Evolutionary conservation across 2,797 vertebrate genomes (phyloP).

Genomic region (Tamandua tetradactyla): DNA sequence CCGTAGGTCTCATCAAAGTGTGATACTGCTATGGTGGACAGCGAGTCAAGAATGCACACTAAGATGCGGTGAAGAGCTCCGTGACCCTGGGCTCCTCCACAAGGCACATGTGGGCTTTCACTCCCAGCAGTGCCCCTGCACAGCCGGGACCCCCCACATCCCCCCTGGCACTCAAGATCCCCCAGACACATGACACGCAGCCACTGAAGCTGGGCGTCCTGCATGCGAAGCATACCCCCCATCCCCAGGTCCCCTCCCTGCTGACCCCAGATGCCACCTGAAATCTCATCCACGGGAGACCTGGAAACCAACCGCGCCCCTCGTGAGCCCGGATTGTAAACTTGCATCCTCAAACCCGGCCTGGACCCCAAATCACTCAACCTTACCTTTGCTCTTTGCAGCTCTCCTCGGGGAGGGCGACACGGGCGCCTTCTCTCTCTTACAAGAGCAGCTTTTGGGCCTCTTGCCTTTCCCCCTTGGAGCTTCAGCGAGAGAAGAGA

Average conservation of each 20-base stretch:
- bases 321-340: accelerated
- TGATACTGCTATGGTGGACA: not conserved
- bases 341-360: not conserved
- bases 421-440: not conserved
- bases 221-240: accelerated
- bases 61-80: accelerated
- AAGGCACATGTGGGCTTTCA: too few relatives aligned
- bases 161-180: accelerated
- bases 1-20: not conserved
- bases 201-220: not conserved
- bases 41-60: too few relatives aligned
- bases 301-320: accelerated
- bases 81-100: not conserved
- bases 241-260: not conserved
- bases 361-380: accelerated
- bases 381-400: slow-evolving; percentile 72
- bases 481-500: slow-evolving; percentile 48
- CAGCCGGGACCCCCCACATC: accelerated
- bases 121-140: accelerated
- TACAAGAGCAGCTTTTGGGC: not conserved
- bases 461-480: slow-evolving; percentile 38
- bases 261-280: accelerated
- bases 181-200: accelerated
- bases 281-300: not conserved
- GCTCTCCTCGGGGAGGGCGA: not conserved